A percentile compares a stretch with the other conserved stretches of the same genome.
phyloP scores from a whole-genome alignment of 2,113 vertebrate genomes.

The Dasypus novemcinctus region DNA sequence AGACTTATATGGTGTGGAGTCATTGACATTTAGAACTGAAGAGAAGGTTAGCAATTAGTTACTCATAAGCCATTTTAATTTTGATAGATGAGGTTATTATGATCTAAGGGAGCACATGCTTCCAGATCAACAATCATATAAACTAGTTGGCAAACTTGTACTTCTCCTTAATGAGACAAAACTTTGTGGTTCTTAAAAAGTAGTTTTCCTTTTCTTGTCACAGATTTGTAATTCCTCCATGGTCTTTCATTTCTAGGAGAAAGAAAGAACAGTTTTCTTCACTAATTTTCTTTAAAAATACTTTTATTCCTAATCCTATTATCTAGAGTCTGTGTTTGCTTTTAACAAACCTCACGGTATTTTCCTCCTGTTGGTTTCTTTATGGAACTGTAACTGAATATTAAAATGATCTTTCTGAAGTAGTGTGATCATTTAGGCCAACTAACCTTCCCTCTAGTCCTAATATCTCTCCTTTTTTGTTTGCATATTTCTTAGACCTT shows the following conservation, averaged over 20 bases:
- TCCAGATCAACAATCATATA: neutral
- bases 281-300: neutral
- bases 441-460: neutral
- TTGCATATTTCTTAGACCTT: neutral
- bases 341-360: neutral
- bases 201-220: neutral
- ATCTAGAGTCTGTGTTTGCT: neutral
- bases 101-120: neutral
- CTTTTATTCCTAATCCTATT: neutral
- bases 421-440: neutral
- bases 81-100: constrained; percentile 8
- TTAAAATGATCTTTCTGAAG: neutral
- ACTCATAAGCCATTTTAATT: neutral
- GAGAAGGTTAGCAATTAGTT: constrained; percentile 2
- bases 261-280: neutral
- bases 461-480: neutral
- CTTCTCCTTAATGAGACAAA: neutral
- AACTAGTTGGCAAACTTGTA: neutral
- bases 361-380: neutral
- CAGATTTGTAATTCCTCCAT: neutral
- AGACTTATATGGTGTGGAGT: neutral
- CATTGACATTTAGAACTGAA: neutral
- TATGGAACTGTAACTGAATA: neutral
- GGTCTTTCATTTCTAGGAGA: neutral
- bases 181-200: neutral